Evolutionary conservation across 2,888 invertebrate species (phyloP), one percentile per base, ranked within the genome.

Genomic region (Acanthosepion pharaonis): DNA sequence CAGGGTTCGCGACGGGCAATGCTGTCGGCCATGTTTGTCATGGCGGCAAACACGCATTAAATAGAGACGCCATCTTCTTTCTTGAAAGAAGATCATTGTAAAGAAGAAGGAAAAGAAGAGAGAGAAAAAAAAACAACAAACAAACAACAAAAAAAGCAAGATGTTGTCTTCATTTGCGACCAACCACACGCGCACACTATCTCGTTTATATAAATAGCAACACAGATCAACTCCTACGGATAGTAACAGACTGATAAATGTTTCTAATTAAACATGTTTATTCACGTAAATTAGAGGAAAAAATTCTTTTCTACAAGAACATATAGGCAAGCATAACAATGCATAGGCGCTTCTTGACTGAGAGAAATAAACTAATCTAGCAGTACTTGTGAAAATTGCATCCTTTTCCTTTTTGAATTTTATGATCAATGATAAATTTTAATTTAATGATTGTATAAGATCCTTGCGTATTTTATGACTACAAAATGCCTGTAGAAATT

Each of bases 1-100:
- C 78, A 78, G 78, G n/a, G 78, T 78, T 78, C 78, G n/a, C 78
- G n/a, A 78, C 78, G 78, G 78, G 78, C 78, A n/a, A 78, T 78
- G 78, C 78, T 78, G 78, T 78, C n/a, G n/a, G 78, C 78, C 78
- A 78, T 78, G n/a, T 78, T 78, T 78, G 78, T 78, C 78, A n/a
- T 78, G n/a, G n/a, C 78, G 78, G 78, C n/a, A 78, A 78, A 33
- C 78, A n/a, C n/a, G 15, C 78, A 78, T 78, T 78, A 78, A 78
- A 78, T n/a, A 78, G 78, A 78, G 78, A n/a, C 78, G 78, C 78
- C 78, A 78, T 78, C n/a, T 78, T 78, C n/a, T 78, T 78, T n/a
- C n/a, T 15, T 11, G 78, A 33, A 78, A 78, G n/a, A 59, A 59
- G 59, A 59, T 59, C 59, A 23, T 51, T 59, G 59, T 6, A 59